Base-by-base conservation (phyloP, 2,888 invertebrate species). In the Aphidoletes aphidimyza region DNA sequence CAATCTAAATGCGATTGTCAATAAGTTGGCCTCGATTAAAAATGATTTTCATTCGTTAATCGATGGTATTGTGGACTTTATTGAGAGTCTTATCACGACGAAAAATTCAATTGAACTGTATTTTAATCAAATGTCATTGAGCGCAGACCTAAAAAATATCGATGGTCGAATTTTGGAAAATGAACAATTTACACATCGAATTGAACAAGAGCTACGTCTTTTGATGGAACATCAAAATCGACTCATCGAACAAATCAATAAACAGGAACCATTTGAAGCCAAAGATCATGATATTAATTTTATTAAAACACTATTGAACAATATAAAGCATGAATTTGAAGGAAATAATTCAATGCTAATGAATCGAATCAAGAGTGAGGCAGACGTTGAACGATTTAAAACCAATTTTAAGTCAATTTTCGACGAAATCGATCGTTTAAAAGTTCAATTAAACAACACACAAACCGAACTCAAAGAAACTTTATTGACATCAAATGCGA, bases 381-480 rank as follows among this genome's bases (percentile, higher is more conserved):
- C 30, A 11, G 84, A 47, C n/a, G 89, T 93, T 85, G n/a, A 78
- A 47, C 26, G 36, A 34, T 91, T 95, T 84, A 91, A 92, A 86
- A 91, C 92, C 89, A 95, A 95, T 89, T 91, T 95, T 45, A 91
- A 92, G 86, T 92, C 94, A 89, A 94, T 96, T 85, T 93, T 94
- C 88, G 92, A 92, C 34, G 94, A 94, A 88, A 91, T 96, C 85
- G 93, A 93, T 87, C 93, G 94, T 87, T 90, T 95, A 85, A 92
- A 92, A 86, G 89, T 91, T 84, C 94, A 95, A 88, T 89, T 95
- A 87, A 89, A 91, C 86, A 92, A 92, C 85, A 91, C 93, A 86
- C 92, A 92, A 87, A 93, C 93, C 85, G 93, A 94, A 89, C 94
- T 92, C 89, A 94, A 94, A 42, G 95, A 95, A 88, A 94, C 94